Conservation (phyloP, 2,888 invertebrate genomes). For the Pachliopta kotzebuea region DNA sequence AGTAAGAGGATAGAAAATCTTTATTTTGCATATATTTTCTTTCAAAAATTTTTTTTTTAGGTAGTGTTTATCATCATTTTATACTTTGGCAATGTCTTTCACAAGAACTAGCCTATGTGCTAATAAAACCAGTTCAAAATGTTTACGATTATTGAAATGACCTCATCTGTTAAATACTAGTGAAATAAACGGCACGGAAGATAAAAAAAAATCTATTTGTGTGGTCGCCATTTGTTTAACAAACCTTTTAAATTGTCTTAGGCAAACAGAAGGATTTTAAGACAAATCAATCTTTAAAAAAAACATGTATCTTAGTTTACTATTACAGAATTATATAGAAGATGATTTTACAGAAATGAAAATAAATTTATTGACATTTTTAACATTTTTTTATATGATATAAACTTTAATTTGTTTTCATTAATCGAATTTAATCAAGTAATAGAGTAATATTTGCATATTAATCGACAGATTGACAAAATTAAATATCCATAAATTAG, state of each 20-base stretch:
- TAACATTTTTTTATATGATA: neutral
- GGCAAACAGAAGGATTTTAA: conserved; percentile 1
- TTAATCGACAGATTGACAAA: conserved; percentile 25
- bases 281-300: neutral
- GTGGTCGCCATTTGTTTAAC: conserved; percentile 22
- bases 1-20: no score
- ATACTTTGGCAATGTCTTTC: no score
- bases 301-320: neutral
- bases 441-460: conserved; percentile 12
- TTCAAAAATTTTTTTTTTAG: no score
- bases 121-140: neutral
- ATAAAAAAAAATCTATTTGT: conserved; percentile 15
- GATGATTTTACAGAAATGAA: no score
- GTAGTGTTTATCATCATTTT: no score
- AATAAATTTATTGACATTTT: no score
- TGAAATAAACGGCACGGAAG: neutral
- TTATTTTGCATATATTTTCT: no score
- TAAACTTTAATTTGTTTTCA: neutral
- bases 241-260: conserved; percentile 4
- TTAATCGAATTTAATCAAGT: conserved; percentile 15
- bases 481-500: conserved; percentile 20
- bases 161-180: conserved; percentile 8
- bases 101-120: no score
- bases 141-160: conserved; percentile 3
- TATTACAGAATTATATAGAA: no score